Conservation (phyloP, 2,797 vertebrate genomes). For the Eremophila alpestris region DNA sequence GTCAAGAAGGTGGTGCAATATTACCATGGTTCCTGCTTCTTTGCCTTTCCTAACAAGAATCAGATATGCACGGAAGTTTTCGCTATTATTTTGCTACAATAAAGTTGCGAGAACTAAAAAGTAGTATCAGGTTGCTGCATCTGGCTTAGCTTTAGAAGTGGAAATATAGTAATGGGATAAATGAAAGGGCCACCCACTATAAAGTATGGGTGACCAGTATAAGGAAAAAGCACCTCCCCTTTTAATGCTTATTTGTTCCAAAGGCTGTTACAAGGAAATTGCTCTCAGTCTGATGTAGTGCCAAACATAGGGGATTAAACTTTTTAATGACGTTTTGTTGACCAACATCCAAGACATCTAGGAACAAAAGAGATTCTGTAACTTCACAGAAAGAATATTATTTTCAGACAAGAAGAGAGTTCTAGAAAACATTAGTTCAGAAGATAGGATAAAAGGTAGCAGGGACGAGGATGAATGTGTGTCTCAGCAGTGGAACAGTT, state of each 20-base stretch:
- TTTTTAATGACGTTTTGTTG: slow-evolving; percentile 59
- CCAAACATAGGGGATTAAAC: slow-evolving; percentile 70
- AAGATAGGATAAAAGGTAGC: slow-evolving; percentile 27
- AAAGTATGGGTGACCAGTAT: slow-evolving; percentile 70
- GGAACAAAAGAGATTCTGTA: slow-evolving; percentile 59
- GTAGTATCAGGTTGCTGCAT: slow-evolving; percentile 53
- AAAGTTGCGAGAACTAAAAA: not conserved
- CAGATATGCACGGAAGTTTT: slow-evolving; percentile 15
- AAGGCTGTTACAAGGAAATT: slow-evolving; percentile 67
- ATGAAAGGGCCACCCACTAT: slow-evolving; percentile 75
- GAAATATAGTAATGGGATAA: slow-evolving; percentile 66
- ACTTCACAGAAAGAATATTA: slow-evolving; percentile 68
- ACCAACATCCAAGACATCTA: slow-evolving; percentile 63
- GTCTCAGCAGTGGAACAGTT: not conserved
- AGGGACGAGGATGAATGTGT: slow-evolving; percentile 25
- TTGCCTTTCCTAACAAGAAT: slow-evolving; percentile 20
- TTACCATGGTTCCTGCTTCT: slow-evolving; percentile 35
- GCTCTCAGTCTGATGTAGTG: slow-evolving; percentile 74
- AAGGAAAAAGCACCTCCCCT: slow-evolving; percentile 25
- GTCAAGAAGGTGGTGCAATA: slow-evolving; percentile 21
- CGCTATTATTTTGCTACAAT: no score
- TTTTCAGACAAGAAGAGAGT: slow-evolving; percentile 62
- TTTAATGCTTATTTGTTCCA: slow-evolving; percentile 75
- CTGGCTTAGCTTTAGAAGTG: slow-evolving; percentile 65
- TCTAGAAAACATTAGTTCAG: slow-evolving; percentile 42